A percentile compares a stretch with the other conserved stretches of the same genome.
These are phyloP conservation scores for Sarcophaga bullata DNA, from an alignment of 1,140 invertebrate species.

Conservation along the genomic window DNA sequence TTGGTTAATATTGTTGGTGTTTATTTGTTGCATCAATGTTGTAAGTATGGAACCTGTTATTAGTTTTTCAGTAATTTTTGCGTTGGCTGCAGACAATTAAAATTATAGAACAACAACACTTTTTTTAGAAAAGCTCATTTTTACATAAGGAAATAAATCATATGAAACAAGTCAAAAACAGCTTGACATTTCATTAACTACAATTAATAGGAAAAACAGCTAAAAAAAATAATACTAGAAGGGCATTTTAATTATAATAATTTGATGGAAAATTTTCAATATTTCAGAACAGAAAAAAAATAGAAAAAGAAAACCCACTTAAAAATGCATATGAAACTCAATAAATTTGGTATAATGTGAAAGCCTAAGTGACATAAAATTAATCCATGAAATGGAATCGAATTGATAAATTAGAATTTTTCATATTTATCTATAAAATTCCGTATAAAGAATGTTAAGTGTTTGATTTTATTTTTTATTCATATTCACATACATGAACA, in stretches of 20 bases:
- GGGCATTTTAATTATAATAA: background rate
- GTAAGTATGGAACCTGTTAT: background rate
- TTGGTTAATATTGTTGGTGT: slow-evolving; percentile 1
- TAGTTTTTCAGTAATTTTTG: background rate
- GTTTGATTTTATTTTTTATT: too few relatives aligned
- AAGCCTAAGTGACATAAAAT: too few relatives aligned
- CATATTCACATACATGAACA: background rate
- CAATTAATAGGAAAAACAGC: background rate
- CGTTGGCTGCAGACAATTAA: slow-evolving; percentile 24
- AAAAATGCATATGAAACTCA: too few relatives aligned
- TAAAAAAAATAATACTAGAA: background rate
- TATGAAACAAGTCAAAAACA: background rate
- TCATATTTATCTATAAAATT: too few relatives aligned
- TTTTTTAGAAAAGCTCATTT: background rate
- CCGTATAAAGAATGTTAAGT: too few relatives aligned
- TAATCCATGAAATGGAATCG: too few relatives aligned
- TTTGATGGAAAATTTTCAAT: background rate
- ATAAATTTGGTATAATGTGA: too few relatives aligned
- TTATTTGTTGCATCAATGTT: slow-evolving; percentile 25
- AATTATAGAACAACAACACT: slow-evolving; percentile 14
- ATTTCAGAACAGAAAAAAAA: too few relatives aligned
- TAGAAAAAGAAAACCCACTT: too few relatives aligned
- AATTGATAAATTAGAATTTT: too few relatives aligned
- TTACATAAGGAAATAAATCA: background rate
- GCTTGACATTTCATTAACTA: slow-evolving; percentile 1